phyloP scores from a whole-genome alignment of 2,797 vertebrate genomes.

The Trachops cirrhosus region DNA sequence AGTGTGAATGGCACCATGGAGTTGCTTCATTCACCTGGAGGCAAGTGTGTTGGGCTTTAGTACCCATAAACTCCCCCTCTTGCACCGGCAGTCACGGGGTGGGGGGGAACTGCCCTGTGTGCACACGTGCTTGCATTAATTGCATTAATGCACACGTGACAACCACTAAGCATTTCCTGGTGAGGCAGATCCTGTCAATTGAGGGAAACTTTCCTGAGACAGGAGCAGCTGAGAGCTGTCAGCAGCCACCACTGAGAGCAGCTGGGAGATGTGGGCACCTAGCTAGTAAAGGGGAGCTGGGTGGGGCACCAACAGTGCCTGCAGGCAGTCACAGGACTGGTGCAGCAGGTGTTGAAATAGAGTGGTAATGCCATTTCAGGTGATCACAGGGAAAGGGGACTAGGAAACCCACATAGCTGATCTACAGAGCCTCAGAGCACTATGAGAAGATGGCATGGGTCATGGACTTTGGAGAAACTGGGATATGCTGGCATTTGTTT shows the following conservation, averaged over 20 bases:
- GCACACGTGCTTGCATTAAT: fast-evolving
- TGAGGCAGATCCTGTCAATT: background rate
- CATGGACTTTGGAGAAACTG: background rate
- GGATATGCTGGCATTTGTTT: background rate
- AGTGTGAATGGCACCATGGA: background rate
- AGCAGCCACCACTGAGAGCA: background rate
- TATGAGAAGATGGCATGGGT: background rate
- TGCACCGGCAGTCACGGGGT: background rate
- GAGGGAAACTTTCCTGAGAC: background rate
- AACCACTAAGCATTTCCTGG: background rate
- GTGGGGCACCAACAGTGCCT: background rate
- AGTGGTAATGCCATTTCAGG: background rate
- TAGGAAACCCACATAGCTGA: background rate
- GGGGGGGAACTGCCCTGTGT: background rate
- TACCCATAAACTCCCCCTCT: background rate
- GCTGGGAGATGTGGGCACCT: background rate
- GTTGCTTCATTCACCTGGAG: background rate
- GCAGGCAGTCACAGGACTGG: background rate
- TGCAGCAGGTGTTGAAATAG: background rate
- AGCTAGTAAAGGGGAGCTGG: background rate
- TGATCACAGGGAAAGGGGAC: background rate
- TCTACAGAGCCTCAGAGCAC: background rate
- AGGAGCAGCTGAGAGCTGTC: background rate
- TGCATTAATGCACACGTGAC: background rate
- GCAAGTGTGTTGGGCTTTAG: background rate